Conservation (phyloP, 1,140 invertebrate species). For the Littorina saxatilis region DNA sequence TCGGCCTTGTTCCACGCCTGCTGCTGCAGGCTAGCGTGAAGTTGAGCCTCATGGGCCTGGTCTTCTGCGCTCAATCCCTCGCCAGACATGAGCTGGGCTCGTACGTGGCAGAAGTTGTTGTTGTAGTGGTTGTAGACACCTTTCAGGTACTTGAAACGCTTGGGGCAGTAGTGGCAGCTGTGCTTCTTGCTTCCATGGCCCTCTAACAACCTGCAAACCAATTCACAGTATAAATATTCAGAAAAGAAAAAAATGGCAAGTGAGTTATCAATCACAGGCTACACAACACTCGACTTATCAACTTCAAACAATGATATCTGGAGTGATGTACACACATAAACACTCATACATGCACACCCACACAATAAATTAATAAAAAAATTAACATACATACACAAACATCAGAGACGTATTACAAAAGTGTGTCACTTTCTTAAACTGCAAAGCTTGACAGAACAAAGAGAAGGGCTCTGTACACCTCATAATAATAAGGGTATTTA, state of each 20-base stretch:
- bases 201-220: constrained; percentile 24
- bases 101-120: constrained; percentile 58
- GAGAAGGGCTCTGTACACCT: too few species aligned
- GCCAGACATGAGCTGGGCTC: constrained; percentile 49
- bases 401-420: too few species aligned
- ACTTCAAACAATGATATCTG: neutral
- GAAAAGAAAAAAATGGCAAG: too few species aligned
- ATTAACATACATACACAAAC: too few species aligned
- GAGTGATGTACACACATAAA: neutral
- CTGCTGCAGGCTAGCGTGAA: constrained; percentile 52
- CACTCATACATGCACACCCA: too few species aligned
- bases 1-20: constrained; percentile 52
- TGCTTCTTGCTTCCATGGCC: constrained; percentile 46
- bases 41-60: constrained; percentile 49
- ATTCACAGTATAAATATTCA: too few species aligned
- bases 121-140: constrained; percentile 62
- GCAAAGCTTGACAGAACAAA: too few species aligned
- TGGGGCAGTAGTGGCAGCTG: constrained; percentile 60
- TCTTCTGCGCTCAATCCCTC: constrained; percentile 52
- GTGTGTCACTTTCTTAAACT: too few species aligned
- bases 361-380: too few species aligned
- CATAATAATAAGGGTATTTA: too few species aligned
- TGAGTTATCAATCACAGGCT: too few species aligned
- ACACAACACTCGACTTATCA: too few species aligned
- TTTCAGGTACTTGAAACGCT: constrained; percentile 64